phyloP scores from a whole-genome alignment of 2,888 invertebrate genomes.

The Serrognathus titanus region DNA sequence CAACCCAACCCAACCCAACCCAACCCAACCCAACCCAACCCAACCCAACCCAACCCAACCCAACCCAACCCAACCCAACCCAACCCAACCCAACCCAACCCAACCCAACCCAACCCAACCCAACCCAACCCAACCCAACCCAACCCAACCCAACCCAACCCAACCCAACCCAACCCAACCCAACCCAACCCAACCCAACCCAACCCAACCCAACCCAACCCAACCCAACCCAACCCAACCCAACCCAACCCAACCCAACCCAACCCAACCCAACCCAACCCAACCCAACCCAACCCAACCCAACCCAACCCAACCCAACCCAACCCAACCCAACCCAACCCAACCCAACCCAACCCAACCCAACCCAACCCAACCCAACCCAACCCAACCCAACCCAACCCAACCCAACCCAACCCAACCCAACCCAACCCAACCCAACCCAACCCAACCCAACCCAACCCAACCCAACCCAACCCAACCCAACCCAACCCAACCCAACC shows the following conservation, averaged over 20 bases:
- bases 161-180: neutral
- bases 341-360: neutral
- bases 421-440: neutral
- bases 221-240: neutral
- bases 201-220: neutral
- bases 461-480: neutral
- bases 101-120: neutral
- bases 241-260: neutral
- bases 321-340: neutral
- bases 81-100: neutral
- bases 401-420: neutral
- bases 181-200: neutral
- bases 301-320: neutral
- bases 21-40: neutral
- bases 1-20: neutral
- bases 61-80: neutral
- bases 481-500: neutral
- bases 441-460: neutral
- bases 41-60: neutral
- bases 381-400: neutral
- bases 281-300: neutral
- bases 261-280: neutral
- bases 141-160: neutral
- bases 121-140: neutral
- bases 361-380: neutral